Evolutionary conservation across 2,797 vertebrate species (phyloP), one percentile per base, ranked within the genome.

Genomic region (Florisuga fusca): DNA sequence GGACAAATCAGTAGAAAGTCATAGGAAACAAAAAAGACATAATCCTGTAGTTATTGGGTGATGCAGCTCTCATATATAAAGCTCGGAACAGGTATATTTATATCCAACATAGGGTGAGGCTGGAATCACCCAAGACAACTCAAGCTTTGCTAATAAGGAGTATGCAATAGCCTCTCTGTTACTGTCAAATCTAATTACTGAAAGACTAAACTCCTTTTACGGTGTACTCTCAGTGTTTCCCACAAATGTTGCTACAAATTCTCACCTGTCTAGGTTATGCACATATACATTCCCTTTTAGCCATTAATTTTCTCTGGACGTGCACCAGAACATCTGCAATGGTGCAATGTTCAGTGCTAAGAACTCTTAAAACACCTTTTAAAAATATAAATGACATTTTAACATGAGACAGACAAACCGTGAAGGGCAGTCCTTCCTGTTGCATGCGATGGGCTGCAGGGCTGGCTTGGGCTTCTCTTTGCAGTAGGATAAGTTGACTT

Each of bases 391-490:
- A 68, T 21, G 53, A 12, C 12, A 84, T 54, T 91, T 78, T 23
- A 19, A 78, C 38, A 36, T 1, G 7, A 48, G 29, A 26, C 73
- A 54, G 48, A 90, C 96, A 0, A 93, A 99, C 99, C 99, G 98
- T 96, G 98, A 97, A 92, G 98, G 98, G 87, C 99, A 99, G 95
- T 98, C 98, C 98, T 98, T 98, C 93, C 98, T 98, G 95, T 97
- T 98, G 94, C 99, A 99, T 4, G 97, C 78, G 3, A 98, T 17
- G 1, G 97, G 96, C 25, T 98, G 97, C 64, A 98, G 91, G 15
- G 97, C 61, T 68, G 97, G 98, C 95, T 98, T 98, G 31, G 78
- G 97, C 81, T 96, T 98, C 51, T 98, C 98, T 6, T 92, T 38
- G 64, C 99, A 99, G 80, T 95, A n/a, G 10, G 95, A 95, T 7